These are phyloP conservation scores for Myrmophylax atrothorax DNA, from an alignment of 2,113 vertebrate species.

Conservation along the genomic window DNA sequence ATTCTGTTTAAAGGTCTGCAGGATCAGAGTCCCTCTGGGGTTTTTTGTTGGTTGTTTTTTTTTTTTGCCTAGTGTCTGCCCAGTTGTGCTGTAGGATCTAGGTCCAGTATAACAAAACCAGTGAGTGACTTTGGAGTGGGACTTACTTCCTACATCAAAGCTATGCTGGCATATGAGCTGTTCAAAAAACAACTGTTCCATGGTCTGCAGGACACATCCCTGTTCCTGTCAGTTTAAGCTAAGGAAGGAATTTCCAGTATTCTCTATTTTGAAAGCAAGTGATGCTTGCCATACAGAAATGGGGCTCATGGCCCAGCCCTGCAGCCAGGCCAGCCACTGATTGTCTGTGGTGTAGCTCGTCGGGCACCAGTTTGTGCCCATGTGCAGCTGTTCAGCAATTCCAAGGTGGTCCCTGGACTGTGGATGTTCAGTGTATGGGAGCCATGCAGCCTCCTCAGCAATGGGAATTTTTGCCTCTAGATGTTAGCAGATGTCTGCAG, in stretches of 20 bases:
- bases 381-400: accelerated
- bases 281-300: background rate
- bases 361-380: background rate
- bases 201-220: background rate
- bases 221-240: background rate
- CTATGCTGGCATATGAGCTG: background rate
- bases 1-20: background rate
- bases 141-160: background rate
- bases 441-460: background rate
- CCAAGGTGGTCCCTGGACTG: background rate
- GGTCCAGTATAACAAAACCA: background rate
- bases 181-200: background rate
- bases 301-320: background rate
- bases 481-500: background rate
- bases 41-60: background rate
- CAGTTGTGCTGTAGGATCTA: background rate
- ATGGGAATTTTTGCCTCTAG: background rate
- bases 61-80: accelerated
- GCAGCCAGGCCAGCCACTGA: background rate
- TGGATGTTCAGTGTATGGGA: accelerated
- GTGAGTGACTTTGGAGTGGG: background rate
- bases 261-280: background rate
- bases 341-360: background rate
- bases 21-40: background rate
- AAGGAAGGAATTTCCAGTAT: background rate